A percentile compares a stretch with the other conserved stretches of the same genome.
Conservation (phyloP, 1,140 invertebrate species). For the Bombus pascuorum region DNA sequence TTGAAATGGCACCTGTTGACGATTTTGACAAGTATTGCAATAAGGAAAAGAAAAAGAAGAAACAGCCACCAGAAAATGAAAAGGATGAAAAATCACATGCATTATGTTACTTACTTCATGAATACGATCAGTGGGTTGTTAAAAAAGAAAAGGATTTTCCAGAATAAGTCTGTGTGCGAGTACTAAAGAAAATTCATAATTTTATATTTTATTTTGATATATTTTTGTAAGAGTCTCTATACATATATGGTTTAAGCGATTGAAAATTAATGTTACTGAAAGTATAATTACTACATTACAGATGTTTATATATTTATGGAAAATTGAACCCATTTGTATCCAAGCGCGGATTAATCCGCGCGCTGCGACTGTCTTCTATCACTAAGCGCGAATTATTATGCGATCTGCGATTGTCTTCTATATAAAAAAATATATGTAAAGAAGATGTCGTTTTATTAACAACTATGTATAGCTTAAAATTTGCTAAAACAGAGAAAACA, state of each 20-base stretch:
- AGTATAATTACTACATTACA: background rate
- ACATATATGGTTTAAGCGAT: background rate
- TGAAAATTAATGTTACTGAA: background rate
- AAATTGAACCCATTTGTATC: no score
- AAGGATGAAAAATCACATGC: fast-evolving
- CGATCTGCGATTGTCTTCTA: no score
- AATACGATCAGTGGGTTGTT: background rate
- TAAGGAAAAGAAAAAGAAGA: background rate
- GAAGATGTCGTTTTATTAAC: no score
- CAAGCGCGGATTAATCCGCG: no score
- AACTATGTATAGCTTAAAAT: no score
- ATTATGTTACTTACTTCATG: background rate
- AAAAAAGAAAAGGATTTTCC: background rate
- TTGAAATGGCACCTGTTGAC: background rate
- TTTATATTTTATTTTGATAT: background rate
- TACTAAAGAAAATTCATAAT: background rate
- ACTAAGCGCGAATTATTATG: no score
- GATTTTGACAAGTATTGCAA: background rate
- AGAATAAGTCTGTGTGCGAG: background rate
- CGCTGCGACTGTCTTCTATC: no score
- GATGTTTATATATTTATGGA: no score
- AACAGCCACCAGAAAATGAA: no score
- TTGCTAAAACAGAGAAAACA: no score
- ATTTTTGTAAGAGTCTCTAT: background rate
- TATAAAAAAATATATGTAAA: no score